phyloP scores from a whole-genome alignment of 2,113 vertebrate species.

The Coptodon rendalli region DNA sequence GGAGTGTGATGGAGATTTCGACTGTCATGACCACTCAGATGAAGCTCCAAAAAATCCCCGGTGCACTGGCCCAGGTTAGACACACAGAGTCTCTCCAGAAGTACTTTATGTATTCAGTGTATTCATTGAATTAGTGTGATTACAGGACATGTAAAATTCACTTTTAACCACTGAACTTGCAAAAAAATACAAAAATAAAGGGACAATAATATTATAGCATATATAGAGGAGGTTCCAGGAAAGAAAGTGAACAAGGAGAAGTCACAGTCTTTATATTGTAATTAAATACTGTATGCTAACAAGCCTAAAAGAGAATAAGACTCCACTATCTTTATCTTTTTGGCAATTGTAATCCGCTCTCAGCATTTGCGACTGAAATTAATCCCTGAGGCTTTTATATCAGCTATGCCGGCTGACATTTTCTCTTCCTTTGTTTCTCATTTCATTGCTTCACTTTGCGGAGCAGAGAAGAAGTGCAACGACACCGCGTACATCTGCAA shows the following conservation, averaged over 20 bases:
- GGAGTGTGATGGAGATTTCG: constrained; percentile 92
- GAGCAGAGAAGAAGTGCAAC: constrained; percentile 88
- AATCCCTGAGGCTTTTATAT: neutral
- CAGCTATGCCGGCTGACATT: neutral
- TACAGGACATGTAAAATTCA: neutral
- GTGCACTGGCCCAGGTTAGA: constrained; percentile 81
- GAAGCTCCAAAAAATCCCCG: constrained; percentile 88
- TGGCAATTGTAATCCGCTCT: neutral
- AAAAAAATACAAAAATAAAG: neutral
- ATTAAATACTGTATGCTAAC: neutral
- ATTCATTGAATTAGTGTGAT: neutral
- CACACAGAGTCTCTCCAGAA: neutral
- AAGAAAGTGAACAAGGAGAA: neutral
- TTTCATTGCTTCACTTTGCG: neutral
- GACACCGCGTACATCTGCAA: constrained; percentile 82
- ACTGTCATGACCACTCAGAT: constrained; percentile 91
- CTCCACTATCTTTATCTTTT: neutral
- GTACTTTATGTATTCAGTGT: neutral
- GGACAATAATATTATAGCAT: neutral
- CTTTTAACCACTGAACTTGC: neutral
- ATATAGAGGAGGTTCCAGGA: neutral
- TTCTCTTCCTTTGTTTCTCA: neutral
- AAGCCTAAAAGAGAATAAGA: neutral
- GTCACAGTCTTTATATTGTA: neutral
- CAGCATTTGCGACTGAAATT: neutral